Percentiles rank a stretch among this genome's conserved stretches.
Evolutionary conservation across 2,888 invertebrate genomes (phyloP).

Genomic region (Eueremaeus valkanovi): DNA sequence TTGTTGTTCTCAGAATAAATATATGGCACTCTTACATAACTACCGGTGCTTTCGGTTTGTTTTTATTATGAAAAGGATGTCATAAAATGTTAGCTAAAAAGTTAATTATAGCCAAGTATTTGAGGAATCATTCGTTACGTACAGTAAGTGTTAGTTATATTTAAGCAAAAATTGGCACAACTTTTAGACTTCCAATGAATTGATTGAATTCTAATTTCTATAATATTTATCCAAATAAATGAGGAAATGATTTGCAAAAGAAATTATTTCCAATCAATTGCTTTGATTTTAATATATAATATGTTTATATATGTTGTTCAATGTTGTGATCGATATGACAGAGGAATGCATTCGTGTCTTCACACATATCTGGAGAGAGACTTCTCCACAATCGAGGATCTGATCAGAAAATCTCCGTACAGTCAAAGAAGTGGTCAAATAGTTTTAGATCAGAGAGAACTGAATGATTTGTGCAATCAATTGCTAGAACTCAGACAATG

Average conservation of each 20-base stretch:
- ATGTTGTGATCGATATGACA: not conserved
- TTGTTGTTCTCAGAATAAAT: too few relatives aligned
- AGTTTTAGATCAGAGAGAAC: slow-evolving; percentile 23
- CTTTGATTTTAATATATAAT: not conserved
- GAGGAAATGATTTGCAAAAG: not conserved
- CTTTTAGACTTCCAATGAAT: too few relatives aligned
- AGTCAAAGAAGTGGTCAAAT: slow-evolving; percentile 36
- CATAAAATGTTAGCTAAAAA: too few relatives aligned
- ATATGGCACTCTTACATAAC: too few relatives aligned
- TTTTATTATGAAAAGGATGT: too few relatives aligned
- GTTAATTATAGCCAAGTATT: too few relatives aligned
- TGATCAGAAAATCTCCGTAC: slow-evolving; percentile 31
- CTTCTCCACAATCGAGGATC: slow-evolving; percentile 35
- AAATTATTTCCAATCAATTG: not conserved
- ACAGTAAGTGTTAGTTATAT: too few relatives aligned
- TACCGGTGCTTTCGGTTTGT: too few relatives aligned
- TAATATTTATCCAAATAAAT: too few relatives aligned
- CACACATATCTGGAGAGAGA: slow-evolving; percentile 37
- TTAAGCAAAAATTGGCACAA: too few relatives aligned
- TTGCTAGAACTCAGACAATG: slow-evolving; percentile 16
- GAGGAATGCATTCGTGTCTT: slow-evolving; percentile 32
- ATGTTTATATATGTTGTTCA: not conserved
- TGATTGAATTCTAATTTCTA: too few relatives aligned
- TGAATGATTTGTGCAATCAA: slow-evolving; percentile 17
- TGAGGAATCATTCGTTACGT: too few relatives aligned